Evolutionary conservation across 2,113 vertebrate genomes (phyloP).

Genomic region (Dasyprocta punctata): DNA sequence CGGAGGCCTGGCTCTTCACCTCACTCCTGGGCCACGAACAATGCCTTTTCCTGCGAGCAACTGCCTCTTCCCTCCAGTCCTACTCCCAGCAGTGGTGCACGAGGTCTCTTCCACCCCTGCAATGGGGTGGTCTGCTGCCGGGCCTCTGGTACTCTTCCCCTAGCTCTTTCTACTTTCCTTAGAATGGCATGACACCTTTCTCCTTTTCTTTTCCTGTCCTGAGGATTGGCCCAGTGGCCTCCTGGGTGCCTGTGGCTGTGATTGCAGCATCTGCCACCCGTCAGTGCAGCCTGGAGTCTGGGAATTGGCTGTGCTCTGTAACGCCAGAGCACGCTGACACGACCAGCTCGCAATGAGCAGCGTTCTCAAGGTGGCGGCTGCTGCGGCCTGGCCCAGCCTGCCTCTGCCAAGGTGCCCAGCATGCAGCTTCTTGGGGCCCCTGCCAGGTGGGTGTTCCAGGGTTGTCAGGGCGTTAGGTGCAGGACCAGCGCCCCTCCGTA

Average conservation of each 20-base stretch:
- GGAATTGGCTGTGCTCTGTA: rapidly evolving
- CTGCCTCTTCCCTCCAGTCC: not conserved
- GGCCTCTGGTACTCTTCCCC: not conserved
- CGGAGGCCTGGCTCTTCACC: not conserved
- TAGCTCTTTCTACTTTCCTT: not conserved
- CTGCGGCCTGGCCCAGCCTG: not conserved
- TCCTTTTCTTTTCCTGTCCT: not conserved
- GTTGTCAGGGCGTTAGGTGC: not conserved
- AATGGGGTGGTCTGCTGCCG: not conserved
- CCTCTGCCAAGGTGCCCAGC: rapidly evolving
- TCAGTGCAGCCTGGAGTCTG: too few species aligned
- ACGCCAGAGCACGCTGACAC: not conserved
- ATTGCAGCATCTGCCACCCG: not conserved
- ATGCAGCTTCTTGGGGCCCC: not conserved
- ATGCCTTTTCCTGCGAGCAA: not conserved
- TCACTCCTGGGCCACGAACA: not conserved
- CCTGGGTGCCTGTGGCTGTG: not conserved
- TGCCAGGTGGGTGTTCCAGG: not conserved
- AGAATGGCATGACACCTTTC: not conserved
- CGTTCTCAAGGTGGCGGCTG: not conserved
- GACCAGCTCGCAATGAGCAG: rapidly evolving
- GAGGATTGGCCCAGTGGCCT: not conserved
- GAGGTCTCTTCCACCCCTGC: not conserved
- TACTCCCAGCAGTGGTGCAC: not conserved
- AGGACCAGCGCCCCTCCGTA: not conserved